Percentiles rank a stretch among this genome's conserved stretches.
Evolutionary conservation across 64 coral and sea anemone genomes (phyloP).

Genomic region (Actinia tenebrosa): DNA sequence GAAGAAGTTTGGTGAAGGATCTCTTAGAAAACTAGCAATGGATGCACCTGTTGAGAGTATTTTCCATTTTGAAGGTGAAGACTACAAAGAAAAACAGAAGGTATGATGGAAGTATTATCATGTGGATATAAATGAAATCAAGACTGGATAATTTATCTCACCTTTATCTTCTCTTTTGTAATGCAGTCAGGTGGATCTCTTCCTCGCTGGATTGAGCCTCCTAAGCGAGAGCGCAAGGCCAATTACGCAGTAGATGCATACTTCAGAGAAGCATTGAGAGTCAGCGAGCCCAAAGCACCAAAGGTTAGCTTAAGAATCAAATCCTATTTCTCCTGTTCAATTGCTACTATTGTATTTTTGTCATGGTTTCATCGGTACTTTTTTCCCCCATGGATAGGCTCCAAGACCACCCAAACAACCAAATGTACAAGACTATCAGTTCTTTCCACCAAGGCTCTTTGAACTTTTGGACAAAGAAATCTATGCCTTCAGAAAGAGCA

Average conservation of each 20-base stretch:
- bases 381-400: constrained; percentile 22
- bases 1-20: constrained; percentile 98
- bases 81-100: constrained; percentile 99
- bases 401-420: constrained; percentile 96
- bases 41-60: constrained; percentile 96
- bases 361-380: background rate
- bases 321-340: background rate
- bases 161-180: background rate
- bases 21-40: constrained; percentile 84
- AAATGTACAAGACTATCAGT: constrained; percentile 99
- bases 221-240: constrained; percentile 92
- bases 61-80: constrained; percentile 99
- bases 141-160: no score
- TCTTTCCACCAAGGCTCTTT: constrained; percentile 97
- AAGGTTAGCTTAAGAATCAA: constrained; percentile 19
- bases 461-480: constrained; percentile 98
- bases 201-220: constrained; percentile 97
- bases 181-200: constrained; percentile 63
- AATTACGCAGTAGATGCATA: constrained; percentile 98
- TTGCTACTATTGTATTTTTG: background rate
- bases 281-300: constrained; percentile 96
- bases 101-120: constrained; percentile 7
- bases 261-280: constrained; percentile 89
- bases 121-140: background rate
- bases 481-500: constrained; percentile 95